phyloP scores from a whole-genome alignment of 2,797 vertebrate species.

The Aythya fuligula region DNA sequence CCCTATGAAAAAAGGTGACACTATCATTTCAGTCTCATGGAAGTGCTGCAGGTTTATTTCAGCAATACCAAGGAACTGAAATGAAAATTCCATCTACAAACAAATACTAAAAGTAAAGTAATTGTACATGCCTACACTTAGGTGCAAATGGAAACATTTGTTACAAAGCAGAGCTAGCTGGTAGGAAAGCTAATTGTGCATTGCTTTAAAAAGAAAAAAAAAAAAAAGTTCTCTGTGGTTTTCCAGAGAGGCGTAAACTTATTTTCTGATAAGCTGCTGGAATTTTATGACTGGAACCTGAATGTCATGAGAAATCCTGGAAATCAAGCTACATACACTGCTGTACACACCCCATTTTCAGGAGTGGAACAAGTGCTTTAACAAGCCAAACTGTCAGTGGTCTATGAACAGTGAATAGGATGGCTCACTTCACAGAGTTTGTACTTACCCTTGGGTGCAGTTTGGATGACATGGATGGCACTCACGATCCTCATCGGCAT shows the following conservation, averaged over 20 bases:
- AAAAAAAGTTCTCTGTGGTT: background rate
- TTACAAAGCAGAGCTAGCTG: background rate
- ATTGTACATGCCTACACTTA: background rate
- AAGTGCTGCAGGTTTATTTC: background rate
- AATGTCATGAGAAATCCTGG: background rate
- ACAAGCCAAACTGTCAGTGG: background rate
- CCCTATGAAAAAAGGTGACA: background rate
- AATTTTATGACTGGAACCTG: background rate
- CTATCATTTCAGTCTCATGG: background rate
- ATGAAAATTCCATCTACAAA: background rate
- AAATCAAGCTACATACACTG: background rate
- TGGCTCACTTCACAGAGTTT: background rate
- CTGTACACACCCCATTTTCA: background rate
- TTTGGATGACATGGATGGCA: conserved; percentile 95
- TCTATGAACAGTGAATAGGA: accelerated
- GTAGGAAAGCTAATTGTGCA: background rate
- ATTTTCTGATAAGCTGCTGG: background rate
- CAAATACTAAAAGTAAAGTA: background rate
- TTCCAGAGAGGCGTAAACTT: background rate
- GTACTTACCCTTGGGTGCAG: conserved; percentile 94
- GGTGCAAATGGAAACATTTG: background rate
- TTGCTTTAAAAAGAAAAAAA: background rate
- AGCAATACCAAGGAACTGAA: background rate
- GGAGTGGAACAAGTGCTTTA: background rate
- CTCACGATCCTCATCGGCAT: conserved; percentile 92